Evolutionary conservation across 2,797 vertebrate species (phyloP).

Genomic region (Erethizon dorsatum): DNA sequence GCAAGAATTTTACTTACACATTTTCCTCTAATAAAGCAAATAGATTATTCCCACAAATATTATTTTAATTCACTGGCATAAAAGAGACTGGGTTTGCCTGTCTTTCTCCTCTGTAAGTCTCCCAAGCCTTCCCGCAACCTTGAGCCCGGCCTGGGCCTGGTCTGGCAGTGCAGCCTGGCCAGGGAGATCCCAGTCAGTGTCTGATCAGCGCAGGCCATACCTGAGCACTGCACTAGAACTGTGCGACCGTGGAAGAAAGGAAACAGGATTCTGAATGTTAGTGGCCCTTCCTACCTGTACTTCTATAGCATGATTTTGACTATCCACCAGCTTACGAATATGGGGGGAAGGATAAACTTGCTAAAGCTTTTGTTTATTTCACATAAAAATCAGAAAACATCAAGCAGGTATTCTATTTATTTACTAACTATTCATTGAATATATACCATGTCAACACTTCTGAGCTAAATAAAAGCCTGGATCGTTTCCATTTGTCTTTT

Average conservation of each 20-base stretch:
- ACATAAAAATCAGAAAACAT: conserved; percentile 51
- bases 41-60: conserved; percentile 58
- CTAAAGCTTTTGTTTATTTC: conserved; percentile 20
- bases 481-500: neutral
- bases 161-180: neutral
- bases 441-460: neutral
- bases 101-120: neutral
- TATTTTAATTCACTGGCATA: conserved; percentile 59
- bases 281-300: neutral
- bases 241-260: too few species aligned
- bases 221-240: neutral
- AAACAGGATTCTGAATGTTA: neutral
- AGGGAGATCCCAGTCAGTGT: neutral
- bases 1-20: conserved; percentile 73
- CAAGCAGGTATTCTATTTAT: conserved; percentile 11
- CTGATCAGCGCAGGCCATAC: neutral
- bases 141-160: neutral
- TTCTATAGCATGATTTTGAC: neutral
- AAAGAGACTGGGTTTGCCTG: neutral
- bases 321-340: neutral
- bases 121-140: neutral
- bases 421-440: neutral
- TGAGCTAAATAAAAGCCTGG: neutral
- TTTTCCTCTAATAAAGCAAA: conserved; percentile 67
- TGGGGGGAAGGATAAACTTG: neutral